Evolutionary conservation across 2,113 vertebrate genomes (phyloP).

Genomic region (Eublepharis macularius): DNA sequence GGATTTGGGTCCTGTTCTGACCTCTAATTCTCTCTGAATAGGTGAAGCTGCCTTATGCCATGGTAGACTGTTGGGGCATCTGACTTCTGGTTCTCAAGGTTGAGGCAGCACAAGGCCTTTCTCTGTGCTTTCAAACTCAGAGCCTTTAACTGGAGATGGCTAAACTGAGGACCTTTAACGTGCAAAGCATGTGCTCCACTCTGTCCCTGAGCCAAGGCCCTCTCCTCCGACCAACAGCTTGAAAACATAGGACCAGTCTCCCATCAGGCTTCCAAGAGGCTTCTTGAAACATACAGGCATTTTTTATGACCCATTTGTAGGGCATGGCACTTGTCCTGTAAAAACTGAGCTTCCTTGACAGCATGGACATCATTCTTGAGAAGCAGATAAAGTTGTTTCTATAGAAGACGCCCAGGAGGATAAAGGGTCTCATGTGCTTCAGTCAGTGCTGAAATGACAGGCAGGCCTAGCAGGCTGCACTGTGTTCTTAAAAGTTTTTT

Average conservation of each 20-base stretch:
- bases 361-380: conserved; percentile 38
- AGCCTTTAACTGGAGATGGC: too few species aligned
- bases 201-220: too few species aligned
- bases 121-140: too few species aligned
- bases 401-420: conserved; percentile 29
- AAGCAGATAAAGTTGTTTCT: conserved; percentile 7
- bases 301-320: background rate
- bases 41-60: too few species aligned
- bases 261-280: background rate
- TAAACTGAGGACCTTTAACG: too few species aligned
- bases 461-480: conserved; percentile 41
- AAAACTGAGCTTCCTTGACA: conserved; percentile 48
- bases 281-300: background rate
- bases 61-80: too few species aligned
- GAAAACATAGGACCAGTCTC: background rate
- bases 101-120: too few species aligned
- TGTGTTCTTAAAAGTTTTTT: conserved; percentile 47
- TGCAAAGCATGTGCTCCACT: too few species aligned
- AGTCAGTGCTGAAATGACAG: conserved; percentile 48
- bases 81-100: too few species aligned
- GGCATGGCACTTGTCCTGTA: conserved; percentile 1
- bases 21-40: background rate
- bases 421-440: conserved; percentile 46
- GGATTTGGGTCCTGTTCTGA: background rate
- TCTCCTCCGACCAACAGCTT: background rate